Evolutionary conservation across 2,888 invertebrate species (phyloP).

Genomic region (Acanthosepion esculentum): DNA sequence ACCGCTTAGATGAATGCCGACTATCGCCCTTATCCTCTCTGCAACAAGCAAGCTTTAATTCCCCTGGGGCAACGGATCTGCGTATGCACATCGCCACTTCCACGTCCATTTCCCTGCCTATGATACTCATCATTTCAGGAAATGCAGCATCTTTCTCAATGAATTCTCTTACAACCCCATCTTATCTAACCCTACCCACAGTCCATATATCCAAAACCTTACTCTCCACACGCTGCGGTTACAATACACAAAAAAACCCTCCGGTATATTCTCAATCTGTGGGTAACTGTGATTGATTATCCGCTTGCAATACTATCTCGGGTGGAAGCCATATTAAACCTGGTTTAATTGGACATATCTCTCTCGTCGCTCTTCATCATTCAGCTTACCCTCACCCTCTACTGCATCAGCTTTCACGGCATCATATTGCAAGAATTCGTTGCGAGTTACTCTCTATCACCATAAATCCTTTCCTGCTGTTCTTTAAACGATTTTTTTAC

Average conservation of each 20-base stretch:
- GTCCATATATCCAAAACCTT: neutral
- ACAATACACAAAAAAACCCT: neutral
- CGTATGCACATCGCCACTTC: neutral
- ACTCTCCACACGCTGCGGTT: neutral
- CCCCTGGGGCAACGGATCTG: neutral
- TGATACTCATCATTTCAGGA: neutral
- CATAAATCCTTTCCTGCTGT: no score
- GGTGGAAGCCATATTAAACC: neutral
- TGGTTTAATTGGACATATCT: neutral
- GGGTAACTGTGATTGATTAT: neutral
- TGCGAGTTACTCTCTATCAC: no score
- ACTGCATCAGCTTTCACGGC: no score
- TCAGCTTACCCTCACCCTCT: neutral
- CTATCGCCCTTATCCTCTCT: neutral
- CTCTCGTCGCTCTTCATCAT: neutral
- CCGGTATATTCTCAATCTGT: neutral
- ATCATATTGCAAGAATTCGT: no score
- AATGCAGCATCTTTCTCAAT: neutral
- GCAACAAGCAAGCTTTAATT: neutral
- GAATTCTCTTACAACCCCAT: neutral
- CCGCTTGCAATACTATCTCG: neutral
- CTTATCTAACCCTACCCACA: neutral
- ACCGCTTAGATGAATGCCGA: neutral
- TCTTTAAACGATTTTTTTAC: no score
- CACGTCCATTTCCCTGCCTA: neutral